Base-by-base conservation (phyloP, 2,888 invertebrate genomes). In the Frankliniella fusca region DNA sequence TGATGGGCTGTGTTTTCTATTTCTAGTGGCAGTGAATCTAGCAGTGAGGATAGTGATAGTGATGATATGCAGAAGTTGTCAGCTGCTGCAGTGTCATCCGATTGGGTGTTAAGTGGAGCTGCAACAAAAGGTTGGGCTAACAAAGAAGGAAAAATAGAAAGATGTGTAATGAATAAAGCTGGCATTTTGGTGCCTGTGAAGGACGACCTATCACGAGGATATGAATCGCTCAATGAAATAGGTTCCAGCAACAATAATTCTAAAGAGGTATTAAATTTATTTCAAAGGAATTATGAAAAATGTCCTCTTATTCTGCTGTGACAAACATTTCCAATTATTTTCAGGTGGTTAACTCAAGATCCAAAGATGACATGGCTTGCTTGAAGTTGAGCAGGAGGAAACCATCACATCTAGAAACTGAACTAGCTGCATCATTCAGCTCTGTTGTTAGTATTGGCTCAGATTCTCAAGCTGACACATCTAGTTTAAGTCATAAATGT, bases 331-430 rank as follows among this genome's bases (percentile, higher is more conserved):
- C 70, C 27, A 61, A 61, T 27, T 76, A 27, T 76, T n/a, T 27
- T 11, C 12, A 27, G 23, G 70, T 23, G 2, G n/a, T n/a, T n/a
- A 70, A 27, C 27, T 76, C 20, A 20, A 20, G 54, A 54, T 15
- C 54, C 20, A 76, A 76, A 76, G 70, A 76, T 76, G 70, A 76
- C 27, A n/a, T 76, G 70, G 70, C 70, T 38, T 38, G 38, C 38
- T 38, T 38, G 1, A 76, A 27, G 23, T 27, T 76, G 12, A 12
- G 27, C 12, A 76, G 12, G 27, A 76, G 27, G 27, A 76, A 76
- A 12, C 23, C 70, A 12, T 8, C 27, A 27, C 70, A 76, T 76
- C 27, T 76, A 27, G 70, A 76, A 12, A 27, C 70, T 76, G 70
- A 76, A 76, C 27, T 76, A 27, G 70, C 70, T 10, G 70, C 70